Conservation (phyloP, 2,797 vertebrate species). For the Pseudopleuronectes americanus region DNA sequence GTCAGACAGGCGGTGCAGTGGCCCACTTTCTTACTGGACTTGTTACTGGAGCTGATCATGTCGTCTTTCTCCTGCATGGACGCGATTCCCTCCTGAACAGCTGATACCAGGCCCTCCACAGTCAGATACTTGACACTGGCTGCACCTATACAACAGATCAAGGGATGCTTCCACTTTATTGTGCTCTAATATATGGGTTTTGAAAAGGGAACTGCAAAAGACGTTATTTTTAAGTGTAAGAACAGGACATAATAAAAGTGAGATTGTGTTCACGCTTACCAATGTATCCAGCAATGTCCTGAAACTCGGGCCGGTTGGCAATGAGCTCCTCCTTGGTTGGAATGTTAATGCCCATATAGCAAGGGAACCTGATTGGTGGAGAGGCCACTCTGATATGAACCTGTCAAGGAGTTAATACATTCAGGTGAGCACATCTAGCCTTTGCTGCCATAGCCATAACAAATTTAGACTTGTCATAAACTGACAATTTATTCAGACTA, state of each 20-base stretch:
- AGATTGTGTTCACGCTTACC: constrained; percentile 78
- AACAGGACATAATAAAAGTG: neutral
- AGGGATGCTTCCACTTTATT: neutral
- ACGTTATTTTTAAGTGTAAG: no score
- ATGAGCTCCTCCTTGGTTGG: constrained; percentile 99
- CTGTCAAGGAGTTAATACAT: constrained; percentile 70
- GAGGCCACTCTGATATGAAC: constrained; percentile 98
- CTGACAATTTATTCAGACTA: no score
- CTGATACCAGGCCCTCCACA: constrained; percentile 93
- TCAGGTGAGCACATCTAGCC: neutral
- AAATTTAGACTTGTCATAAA: no score
- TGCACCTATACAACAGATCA: constrained; percentile 84
- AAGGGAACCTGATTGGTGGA: constrained; percentile 94
- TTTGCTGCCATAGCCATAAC: no score
- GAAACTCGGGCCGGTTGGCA: constrained; percentile 96
- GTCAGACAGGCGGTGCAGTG: constrained; percentile 97
- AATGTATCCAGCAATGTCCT: constrained; percentile 92
- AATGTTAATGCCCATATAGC: constrained; percentile 99
- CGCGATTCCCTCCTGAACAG: constrained; percentile 89
- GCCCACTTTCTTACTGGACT: constrained; percentile 76
- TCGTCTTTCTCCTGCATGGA: constrained; percentile 77
- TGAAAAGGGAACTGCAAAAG: neutral
- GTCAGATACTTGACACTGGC: constrained; percentile 95
- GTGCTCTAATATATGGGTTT: neutral
- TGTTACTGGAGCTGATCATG: constrained; percentile 75